Evolutionary conservation across 23 tunicate species (phyloP), one percentile per base, ranked within the genome.

Genomic region (Styela clava): DNA sequence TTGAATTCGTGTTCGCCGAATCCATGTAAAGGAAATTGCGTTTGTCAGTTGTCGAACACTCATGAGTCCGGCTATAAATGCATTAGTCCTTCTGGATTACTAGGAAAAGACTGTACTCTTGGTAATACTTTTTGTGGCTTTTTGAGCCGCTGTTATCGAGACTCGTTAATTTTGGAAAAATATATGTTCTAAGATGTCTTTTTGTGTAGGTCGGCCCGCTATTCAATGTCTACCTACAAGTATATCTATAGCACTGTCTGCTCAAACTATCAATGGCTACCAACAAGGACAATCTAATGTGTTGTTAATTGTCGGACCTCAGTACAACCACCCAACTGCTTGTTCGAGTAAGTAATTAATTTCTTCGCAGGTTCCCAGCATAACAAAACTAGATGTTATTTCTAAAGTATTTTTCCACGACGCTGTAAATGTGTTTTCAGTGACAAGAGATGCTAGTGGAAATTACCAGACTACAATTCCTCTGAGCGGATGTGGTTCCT

Each of bases 11-110:
- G 71, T 22, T 25, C 31, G 19, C 2, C 71, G 0, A 67, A 22
- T 67, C 71, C 71, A 67, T 67, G 71, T 22, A 67, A 67, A 22
- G 2, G 71, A 25, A 24, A 67, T 67, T 67, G 71, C 24, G 16
- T 16, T 1, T 67, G 71, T 67, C 30, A 25, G 16, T n/a, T 25
- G 12, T 67, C 71, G 24, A 27, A 29, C 31, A 1, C 71, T 18
- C 71, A 67, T 67, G 71, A 67, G 22, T 67, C 12, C 16, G 71
- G 71, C 12, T 67, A 67, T 22, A 12, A 22, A 16, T 67, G 71
- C 31, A 16, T 25, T 27, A 29, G 2, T 67, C 71, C 71, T 25
- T 67, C 71, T 1, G 71, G 71, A 67, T 24, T 67, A 24, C 24
- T 67, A 16, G 71, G 71, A 67, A 19, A 22, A 29, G 24, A 67